A percentile compares a stretch with the other conserved stretches of the same genome.
Conservation (phyloP, 1,140 invertebrate genomes). For the Ceratitis capitata region DNA sequence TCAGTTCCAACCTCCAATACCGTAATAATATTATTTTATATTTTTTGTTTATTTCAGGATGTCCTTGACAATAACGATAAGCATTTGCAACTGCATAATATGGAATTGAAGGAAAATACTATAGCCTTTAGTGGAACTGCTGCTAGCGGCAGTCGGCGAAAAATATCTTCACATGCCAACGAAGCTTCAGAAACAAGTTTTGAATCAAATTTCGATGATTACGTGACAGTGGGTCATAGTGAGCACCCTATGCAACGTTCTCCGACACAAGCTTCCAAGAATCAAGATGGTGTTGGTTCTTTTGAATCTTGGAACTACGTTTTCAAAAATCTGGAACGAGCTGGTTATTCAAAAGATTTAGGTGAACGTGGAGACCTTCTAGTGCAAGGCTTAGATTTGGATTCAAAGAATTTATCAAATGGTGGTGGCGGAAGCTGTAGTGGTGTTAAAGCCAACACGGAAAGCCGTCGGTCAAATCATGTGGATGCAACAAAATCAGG, state of each 20-base stretch:
- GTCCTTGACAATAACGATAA: constrained; percentile 55
- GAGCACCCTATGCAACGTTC: constrained; percentile 46
- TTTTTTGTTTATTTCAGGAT: constrained; percentile 43
- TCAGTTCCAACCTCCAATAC: too few relatives aligned
- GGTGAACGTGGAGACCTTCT: constrained; percentile 61
- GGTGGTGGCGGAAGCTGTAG: constrained; percentile 42
- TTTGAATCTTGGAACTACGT: constrained; percentile 83
- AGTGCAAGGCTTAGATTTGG: constrained; percentile 58
- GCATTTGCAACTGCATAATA: constrained; percentile 54
- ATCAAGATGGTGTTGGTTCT: constrained; percentile 70
- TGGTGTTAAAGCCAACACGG: constrained; percentile 30
- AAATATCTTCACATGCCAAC: not conserved
- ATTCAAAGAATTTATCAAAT: constrained; percentile 55
- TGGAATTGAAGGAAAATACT: constrained; percentile 55
- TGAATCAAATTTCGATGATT: constrained; percentile 63
- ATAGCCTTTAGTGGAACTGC: not conserved
- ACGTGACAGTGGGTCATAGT: constrained; percentile 43
- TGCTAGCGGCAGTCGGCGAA: not conserved
- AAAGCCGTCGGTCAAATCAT: constrained; percentile 50
- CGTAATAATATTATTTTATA: not conserved
- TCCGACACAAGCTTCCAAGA: constrained; percentile 57
- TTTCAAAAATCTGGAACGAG: constrained; percentile 77
- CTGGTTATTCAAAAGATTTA: constrained; percentile 75
- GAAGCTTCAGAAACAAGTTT: constrained; percentile 47
- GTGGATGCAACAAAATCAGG: not conserved